A percentile compares a stretch with the other conserved stretches of the same genome.
Evolutionary conservation across 2,797 vertebrate genomes (phyloP).

Genomic region (Sternarchorhynchus goeldii): DNA sequence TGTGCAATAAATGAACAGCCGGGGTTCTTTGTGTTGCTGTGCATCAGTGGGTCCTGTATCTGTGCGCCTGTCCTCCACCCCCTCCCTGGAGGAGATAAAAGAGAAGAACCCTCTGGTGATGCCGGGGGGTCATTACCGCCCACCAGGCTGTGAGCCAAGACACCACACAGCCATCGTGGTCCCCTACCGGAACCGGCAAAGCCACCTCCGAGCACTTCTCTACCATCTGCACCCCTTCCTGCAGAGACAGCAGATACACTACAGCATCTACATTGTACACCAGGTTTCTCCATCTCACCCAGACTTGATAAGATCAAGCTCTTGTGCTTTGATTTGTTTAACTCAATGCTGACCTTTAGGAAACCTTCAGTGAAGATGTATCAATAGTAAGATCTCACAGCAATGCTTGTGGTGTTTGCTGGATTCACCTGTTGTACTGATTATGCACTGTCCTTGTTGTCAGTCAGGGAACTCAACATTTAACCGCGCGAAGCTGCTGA

Average conservation of each 20-base stretch:
- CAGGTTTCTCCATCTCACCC: constrained; percentile 76
- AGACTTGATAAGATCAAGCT: neutral
- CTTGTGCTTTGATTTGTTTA: neutral
- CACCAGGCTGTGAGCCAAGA: constrained; percentile 82
- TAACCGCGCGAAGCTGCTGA: constrained; percentile 93
- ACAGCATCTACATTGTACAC: constrained; percentile 96
- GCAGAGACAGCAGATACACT: constrained; percentile 94
- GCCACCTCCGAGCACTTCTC: constrained; percentile 88
- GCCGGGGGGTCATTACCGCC: constrained; percentile 83
- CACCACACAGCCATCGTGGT: constrained; percentile 92
- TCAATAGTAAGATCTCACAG: neutral
- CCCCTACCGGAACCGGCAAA: constrained; percentile 89
- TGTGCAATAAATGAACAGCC: neutral
- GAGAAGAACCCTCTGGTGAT: constrained; percentile 85
- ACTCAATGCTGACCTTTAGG: neutral
- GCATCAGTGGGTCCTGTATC: constrained; percentile 88
- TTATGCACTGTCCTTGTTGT: constrained; percentile 20
- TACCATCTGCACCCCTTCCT: constrained; percentile 96
- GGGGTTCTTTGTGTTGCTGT: constrained; percentile 27
- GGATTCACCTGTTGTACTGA: neutral
- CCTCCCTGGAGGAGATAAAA: constrained; percentile 83
- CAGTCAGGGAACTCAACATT: constrained; percentile 93
- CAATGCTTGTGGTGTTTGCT: neutral
- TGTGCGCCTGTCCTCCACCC: constrained; percentile 81
- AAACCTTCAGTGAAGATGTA: neutral